Base-by-base conservation (phyloP, 1,140 invertebrate species). In the Drosophila fuyamai region DNA sequence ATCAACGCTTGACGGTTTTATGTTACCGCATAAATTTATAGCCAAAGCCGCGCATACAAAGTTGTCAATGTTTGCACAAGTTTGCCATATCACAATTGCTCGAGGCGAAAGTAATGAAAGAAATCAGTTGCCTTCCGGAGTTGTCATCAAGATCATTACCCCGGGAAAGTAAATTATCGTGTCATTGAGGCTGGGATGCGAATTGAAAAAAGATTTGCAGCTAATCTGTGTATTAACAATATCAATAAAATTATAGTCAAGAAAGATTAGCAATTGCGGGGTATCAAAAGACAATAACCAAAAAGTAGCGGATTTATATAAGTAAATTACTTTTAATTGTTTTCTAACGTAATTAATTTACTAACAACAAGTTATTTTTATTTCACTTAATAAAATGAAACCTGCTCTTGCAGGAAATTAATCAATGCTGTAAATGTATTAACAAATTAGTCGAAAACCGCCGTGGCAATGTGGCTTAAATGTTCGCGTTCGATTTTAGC, bases 1-100 rank as follows among this genome's bases (percentile, higher is more conserved):
- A 71, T 70, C 67, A 70, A 71, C 43, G 51, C 51, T 32, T 58
- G 67, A 50, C 67, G 67, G 66, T 71, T 71, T 71, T 58, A 71
- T 71, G 67, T 71, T 71, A 56, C 67, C 67, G 66, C 65, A 71
- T 71, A 71, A 71, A 71, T 71, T 71, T 70, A 71, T 71, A 41
- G 67, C 23, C 67, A 32, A 10, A 54, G 50, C 40, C 40, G 18
- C 36, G 9, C 40, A 35, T 13, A 55, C 50, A 44, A 55, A 58
- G 65, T 71, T 71, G 65, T 41, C 67, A 57, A 57, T 71, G 63
- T 71, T 71, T 71, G 60, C 40, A 55, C 60, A 63, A 44, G 60
- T 54, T 62, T 55, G 48, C 66, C 51, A 48, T 23, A 35, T 36
- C 48, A 54, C 55, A 66, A 60, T 65, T 55, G 50, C 58, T 40